Conservation (phyloP, 2,888 invertebrate species). For the Tipula vernalis region DNA sequence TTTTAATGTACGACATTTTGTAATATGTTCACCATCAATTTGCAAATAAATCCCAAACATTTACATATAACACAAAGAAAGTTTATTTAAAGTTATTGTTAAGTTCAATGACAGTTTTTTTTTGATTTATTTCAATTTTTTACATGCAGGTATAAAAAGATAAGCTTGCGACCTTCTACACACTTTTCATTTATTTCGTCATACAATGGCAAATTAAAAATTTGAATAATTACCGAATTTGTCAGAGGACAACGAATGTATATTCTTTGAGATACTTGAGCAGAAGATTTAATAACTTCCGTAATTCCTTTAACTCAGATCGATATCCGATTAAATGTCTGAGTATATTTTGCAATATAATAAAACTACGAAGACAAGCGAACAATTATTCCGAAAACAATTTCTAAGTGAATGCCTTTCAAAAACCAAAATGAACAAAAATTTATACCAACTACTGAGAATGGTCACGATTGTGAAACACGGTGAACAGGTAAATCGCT, state of each 20-base stretch:
- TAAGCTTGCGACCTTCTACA: not conserved
- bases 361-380: too few species aligned
- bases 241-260: not conserved
- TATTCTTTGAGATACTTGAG: too few species aligned
- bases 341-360: too few species aligned
- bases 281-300: too few species aligned
- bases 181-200: not conserved
- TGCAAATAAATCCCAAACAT: not conserved
- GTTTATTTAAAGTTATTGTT: not conserved
- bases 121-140: not conserved
- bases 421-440: too few species aligned
- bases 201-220: not conserved
- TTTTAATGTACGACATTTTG: not conserved
- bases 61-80: not conserved
- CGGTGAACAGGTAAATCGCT: too few species aligned
- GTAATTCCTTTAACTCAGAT: too few species aligned
- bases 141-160: not conserved
- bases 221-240: not conserved
- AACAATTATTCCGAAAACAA: too few species aligned
- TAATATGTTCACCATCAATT: not conserved
- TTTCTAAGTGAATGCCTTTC: too few species aligned
- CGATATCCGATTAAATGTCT: too few species aligned
- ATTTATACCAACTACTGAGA: too few species aligned
- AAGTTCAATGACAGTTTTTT: not conserved
- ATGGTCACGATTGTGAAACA: too few species aligned